A percentile compares a stretch with the other conserved stretches of the same genome.
These are phyloP conservation scores for Euphysa ruthae DNA, from an alignment of 30 jellyfish, hydroid and myxozoan genomes.

Conservation along the genomic window DNA sequence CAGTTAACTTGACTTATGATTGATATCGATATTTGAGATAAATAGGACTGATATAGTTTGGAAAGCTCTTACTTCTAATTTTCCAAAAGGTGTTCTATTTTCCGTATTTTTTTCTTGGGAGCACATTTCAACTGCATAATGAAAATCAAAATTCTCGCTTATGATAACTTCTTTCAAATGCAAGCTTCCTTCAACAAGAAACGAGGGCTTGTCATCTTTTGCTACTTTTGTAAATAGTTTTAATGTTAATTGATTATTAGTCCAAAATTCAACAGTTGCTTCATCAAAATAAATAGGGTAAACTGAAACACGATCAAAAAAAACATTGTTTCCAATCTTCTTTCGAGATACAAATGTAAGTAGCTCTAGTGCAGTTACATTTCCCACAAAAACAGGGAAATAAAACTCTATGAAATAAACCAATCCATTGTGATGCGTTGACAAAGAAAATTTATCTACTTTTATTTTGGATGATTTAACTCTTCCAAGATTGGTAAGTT, in stretches of 20 bases:
- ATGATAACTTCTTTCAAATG: not conserved
- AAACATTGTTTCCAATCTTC: not conserved
- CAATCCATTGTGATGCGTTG: not conserved
- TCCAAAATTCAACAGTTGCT: slow-evolving; percentile 36
- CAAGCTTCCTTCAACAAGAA: slow-evolving; percentile 3
- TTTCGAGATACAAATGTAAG: slow-evolving; percentile 53
- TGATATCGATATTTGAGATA: no score
- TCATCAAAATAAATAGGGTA: slow-evolving; percentile 58
- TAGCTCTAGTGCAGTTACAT: slow-evolving; percentile 23
- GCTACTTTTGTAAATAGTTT: slow-evolving; percentile 17
- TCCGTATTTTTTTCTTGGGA: no score
- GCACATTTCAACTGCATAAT: no score
- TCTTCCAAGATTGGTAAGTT: slow-evolving; percentile 48
- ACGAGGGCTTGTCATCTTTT: not conserved
- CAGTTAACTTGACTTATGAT: no score
- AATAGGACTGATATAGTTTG: no score
- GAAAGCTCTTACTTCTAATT: no score
- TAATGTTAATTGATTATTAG: slow-evolving; percentile 28
- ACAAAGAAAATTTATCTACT: slow-evolving; percentile 19
- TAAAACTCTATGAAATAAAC: slow-evolving; percentile 52
- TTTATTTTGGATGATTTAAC: slow-evolving; percentile 51
- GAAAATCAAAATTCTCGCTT: not conserved
- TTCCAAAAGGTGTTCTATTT: no score
- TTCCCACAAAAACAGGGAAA: slow-evolving; percentile 44
- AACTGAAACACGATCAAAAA: slow-evolving; percentile 25